phyloP scores from a whole-genome alignment of 2,797 vertebrate species.

The Psittacula derbiana region DNA sequence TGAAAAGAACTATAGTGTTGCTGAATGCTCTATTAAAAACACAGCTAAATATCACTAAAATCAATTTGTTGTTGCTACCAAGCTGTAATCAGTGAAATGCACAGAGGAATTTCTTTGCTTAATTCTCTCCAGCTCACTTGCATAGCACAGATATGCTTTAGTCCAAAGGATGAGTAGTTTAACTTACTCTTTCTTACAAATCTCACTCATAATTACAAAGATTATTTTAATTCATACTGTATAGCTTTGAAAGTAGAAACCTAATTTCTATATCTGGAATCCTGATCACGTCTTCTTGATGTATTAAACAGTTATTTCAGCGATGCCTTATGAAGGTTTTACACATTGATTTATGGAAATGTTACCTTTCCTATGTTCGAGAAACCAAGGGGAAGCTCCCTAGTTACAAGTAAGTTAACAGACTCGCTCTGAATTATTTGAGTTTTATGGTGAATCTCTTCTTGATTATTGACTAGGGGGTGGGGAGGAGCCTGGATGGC shows the following conservation, averaged over 20 bases:
- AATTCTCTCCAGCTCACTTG: neutral
- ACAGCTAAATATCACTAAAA: neutral
- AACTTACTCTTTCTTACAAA: neutral
- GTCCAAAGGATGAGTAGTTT: neutral
- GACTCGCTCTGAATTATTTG: slow-evolving; percentile 5
- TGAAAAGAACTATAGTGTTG: neutral
- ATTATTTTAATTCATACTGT: neutral
- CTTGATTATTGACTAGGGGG: neutral
- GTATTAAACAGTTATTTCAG: slow-evolving; percentile 90
- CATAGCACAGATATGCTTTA: neutral
- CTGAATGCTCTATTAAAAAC: neutral
- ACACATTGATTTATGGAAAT: slow-evolving; percentile 99
- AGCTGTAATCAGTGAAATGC: neutral
- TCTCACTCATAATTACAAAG: neutral
- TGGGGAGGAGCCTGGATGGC: neutral
- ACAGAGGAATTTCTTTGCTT: neutral
- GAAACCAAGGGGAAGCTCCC: slow-evolving; percentile 99
- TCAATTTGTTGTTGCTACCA: neutral
- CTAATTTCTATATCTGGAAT: slow-evolving; percentile 5
- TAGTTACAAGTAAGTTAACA: slow-evolving; percentile 95
- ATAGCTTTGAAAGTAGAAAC: neutral
- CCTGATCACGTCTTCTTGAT: slow-evolving; percentile 66
- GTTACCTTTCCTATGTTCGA: slow-evolving; percentile 97
- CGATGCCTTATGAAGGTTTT: slow-evolving; percentile 99
- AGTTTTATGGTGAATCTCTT: neutral